Conservation (phyloP, 2,888 invertebrate species). For the Drosophila histrio region DNA sequence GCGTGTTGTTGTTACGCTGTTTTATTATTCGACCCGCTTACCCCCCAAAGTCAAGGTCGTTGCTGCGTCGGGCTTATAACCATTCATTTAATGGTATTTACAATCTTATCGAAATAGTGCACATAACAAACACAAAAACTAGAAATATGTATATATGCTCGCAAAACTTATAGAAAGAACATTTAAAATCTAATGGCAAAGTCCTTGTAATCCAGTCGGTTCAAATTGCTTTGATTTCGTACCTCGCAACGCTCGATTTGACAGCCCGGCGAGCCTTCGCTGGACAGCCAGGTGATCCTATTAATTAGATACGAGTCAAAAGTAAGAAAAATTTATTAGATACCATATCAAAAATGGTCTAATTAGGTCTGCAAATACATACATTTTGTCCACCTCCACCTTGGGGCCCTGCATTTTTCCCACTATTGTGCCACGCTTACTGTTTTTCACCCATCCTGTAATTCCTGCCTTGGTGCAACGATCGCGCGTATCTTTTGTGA, state of each 20-base stretch:
- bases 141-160: constrained; percentile 17
- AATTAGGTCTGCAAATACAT: no score
- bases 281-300: constrained; percentile 94
- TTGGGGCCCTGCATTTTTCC: constrained; percentile 95
- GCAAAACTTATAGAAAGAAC: constrained; percentile 17
- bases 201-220: constrained; percentile 87
- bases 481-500: constrained; percentile 95
- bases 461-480: constrained; percentile 89
- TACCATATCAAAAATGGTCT: no score
- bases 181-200: constrained; percentile 92
- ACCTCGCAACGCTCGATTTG: constrained; percentile 93
- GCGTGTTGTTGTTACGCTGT: constrained; percentile 9
- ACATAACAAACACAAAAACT: constrained; percentile 64
- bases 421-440: constrained; percentile 93
- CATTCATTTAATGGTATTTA: constrained; percentile 58
- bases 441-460: constrained; percentile 96
- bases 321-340: no score
- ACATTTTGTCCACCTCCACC: constrained; percentile 92
- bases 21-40: not conserved
- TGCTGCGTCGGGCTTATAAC: constrained; percentile 4
- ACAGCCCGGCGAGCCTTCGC: constrained; percentile 92
- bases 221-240: constrained; percentile 91
- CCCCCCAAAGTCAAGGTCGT: not conserved
- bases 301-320: no score
- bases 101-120: constrained; percentile 67